phyloP scores from a whole-genome alignment of 2,888 invertebrate species.

The Pterostichus madidus region DNA sequence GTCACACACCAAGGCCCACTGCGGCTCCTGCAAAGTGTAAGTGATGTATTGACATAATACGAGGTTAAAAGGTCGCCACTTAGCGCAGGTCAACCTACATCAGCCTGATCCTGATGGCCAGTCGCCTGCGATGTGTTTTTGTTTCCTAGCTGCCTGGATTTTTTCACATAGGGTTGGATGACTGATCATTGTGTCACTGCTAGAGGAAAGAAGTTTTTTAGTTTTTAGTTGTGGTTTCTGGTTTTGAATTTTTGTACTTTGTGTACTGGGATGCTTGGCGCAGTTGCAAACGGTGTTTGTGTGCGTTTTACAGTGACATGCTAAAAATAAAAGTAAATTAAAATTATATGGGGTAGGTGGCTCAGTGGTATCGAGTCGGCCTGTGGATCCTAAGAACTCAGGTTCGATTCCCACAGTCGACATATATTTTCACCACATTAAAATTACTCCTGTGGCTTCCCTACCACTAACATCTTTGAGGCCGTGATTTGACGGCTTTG shows the following conservation, averaged over 20 bases:
- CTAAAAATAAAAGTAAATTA: too few relatives aligned
- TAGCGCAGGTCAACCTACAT: constrained; percentile 63
- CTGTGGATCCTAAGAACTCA: too few relatives aligned
- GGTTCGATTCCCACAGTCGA: too few relatives aligned
- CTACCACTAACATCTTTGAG: too few relatives aligned
- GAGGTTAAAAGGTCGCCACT: constrained; percentile 54
- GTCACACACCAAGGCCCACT: too few relatives aligned
- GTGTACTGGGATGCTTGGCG: background rate
- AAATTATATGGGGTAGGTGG: too few relatives aligned
- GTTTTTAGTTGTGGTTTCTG: too few relatives aligned
- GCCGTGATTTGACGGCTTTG: too few relatives aligned
- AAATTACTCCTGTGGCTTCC: too few relatives aligned
- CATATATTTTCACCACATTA: too few relatives aligned
- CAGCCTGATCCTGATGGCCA: constrained; percentile 10
- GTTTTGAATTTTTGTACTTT: background rate
- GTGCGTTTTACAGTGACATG: background rate
- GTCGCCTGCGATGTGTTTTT: constrained; percentile 28
- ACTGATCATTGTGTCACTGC: constrained; percentile 20
- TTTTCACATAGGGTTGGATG: constrained; percentile 25
- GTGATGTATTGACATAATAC: constrained; percentile 65
- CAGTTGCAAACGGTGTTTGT: background rate
- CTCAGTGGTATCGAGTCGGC: too few relatives aligned
- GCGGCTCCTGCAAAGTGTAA: constrained; percentile 25
- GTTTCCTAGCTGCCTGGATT: constrained; percentile 12
- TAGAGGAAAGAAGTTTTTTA: constrained; percentile 1